Conservation (phyloP, 92 coral and sea anemone species). For the Siderastrea siderea region DNA sequence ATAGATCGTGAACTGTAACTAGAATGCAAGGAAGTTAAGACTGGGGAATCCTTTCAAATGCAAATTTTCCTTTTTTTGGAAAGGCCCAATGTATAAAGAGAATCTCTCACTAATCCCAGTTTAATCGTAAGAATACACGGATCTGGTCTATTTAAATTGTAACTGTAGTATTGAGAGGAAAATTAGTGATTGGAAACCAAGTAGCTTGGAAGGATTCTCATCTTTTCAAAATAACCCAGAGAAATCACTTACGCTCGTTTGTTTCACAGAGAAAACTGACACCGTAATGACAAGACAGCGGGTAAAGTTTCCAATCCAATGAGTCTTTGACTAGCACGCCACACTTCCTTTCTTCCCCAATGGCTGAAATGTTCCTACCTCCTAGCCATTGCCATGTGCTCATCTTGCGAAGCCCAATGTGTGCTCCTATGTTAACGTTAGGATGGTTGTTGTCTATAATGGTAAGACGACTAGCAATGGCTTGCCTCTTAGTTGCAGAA, state of each 20-base stretch:
- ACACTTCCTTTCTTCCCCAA: not conserved
- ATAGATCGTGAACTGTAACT: too few species aligned
- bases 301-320: constrained; percentile 4
- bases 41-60: too few species aligned
- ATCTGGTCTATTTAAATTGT: too few species aligned
- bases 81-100: too few species aligned
- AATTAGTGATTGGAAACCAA: too few species aligned
- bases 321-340: not conserved
- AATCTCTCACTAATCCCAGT: too few species aligned
- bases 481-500: constrained; percentile 31
- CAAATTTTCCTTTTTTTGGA: too few species aligned
- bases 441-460: not conserved
- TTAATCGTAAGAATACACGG: too few species aligned
- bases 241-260: constrained; percentile 10
- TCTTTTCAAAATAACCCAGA: not conserved
- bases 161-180: too few species aligned
- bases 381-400: constrained; percentile 38
- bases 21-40: too few species aligned
- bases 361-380: not conserved
- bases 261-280: constrained; percentile 10
- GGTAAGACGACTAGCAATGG: not conserved
- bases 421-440: not conserved
- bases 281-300: not conserved
- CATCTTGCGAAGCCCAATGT: constrained; percentile 10
- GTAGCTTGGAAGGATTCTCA: too few species aligned